Evolutionary conservation across 1,140 invertebrate genomes (phyloP).

Genomic region (Bombus waltoni): DNA sequence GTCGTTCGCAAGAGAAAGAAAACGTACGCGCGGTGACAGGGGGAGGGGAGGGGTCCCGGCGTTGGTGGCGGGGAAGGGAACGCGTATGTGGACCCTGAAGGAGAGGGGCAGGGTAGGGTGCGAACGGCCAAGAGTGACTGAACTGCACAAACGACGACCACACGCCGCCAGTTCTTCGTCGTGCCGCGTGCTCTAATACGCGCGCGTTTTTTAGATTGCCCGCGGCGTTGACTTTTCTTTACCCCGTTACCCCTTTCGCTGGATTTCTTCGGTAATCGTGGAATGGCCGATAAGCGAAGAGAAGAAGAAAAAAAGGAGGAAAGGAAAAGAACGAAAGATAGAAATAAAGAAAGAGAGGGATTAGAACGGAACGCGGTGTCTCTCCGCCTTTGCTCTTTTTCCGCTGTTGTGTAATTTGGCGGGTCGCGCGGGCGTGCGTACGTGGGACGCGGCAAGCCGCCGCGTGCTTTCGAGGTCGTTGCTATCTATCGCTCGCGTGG

Average conservation of each 20-base stretch:
- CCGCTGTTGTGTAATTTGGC: slow-evolving; percentile 2
- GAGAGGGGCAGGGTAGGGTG: slow-evolving; percentile 22
- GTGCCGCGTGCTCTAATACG: slow-evolving; percentile 33
- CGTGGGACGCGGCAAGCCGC: slow-evolving; percentile 6
- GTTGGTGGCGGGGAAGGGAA: background rate
- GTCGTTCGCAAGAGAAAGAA: slow-evolving; percentile 20
- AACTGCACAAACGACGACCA: slow-evolving; percentile 49
- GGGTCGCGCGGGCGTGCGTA: background rate
- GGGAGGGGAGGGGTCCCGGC: background rate
- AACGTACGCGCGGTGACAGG: background rate
- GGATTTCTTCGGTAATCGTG: slow-evolving; percentile 4
- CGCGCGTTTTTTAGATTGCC: slow-evolving; percentile 10
- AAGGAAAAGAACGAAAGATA: no score
- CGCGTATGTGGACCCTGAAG: slow-evolving; percentile 13
- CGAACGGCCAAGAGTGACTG: slow-evolving; percentile 57
- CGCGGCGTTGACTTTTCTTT: slow-evolving; percentile 11
- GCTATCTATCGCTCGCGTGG: background rate
- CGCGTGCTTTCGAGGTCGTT: slow-evolving; percentile 14
- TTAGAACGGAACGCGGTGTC: no score
- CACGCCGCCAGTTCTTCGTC: slow-evolving; percentile 43
- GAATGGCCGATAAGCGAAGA: background rate
- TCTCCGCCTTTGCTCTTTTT: slow-evolving; percentile 3
- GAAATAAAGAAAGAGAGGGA: no score
- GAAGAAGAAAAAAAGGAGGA: no score
- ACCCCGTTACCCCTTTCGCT: background rate